Base-by-base conservation (phyloP, 2,888 invertebrate species). In the Sycophila texana region DNA sequence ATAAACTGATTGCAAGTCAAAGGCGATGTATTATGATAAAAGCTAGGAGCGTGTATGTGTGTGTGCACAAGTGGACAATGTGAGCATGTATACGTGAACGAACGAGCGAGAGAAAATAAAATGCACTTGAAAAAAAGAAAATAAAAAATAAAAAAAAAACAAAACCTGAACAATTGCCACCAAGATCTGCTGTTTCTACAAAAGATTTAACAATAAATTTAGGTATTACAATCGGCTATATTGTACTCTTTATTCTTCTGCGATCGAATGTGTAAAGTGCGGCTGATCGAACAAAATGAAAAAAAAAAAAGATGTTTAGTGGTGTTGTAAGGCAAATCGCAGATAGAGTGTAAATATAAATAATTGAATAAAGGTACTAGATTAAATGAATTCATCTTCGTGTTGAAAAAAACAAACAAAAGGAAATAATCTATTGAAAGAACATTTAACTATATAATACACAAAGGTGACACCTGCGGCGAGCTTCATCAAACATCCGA, bases 321-420 rank as follows among this genome's bases (percentile, higher is more conserved):
- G 72, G 72, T 77, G 74, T 72, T 81, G 49, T 79, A 74, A 77
- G 39, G 26, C 30, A 77, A 81, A 79, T 77, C 85, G 79, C 81
- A 79, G 81, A 76, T 77, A 74, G 84, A 86, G 84, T 89, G 88
- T 89, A 88, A 85, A 88, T 89, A 88, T 86, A 85, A 26, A 75
- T 85, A 84, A 87, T 85, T 86, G 83, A 84, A 87, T 83, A 86
- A 88, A 86, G 87, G 87, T 89, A 88, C 88, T 88, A 88, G 87
- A 86, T 86, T 87, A 84, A 85, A 78, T 72, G 39, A 80, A 80
- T 65, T 76, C 72, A 81, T 81, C 51, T 65, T 77, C 63, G 70
- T 66, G 70, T 80, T 78, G 20, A 79, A 76, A 63, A 73, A 74
- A 78, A 55, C 13, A 55, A 14, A 66, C n/a, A 47, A 16, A 77